Evolutionary conservation across 2,797 vertebrate species (phyloP).

Genomic region (Chrosomus eos): DNA sequence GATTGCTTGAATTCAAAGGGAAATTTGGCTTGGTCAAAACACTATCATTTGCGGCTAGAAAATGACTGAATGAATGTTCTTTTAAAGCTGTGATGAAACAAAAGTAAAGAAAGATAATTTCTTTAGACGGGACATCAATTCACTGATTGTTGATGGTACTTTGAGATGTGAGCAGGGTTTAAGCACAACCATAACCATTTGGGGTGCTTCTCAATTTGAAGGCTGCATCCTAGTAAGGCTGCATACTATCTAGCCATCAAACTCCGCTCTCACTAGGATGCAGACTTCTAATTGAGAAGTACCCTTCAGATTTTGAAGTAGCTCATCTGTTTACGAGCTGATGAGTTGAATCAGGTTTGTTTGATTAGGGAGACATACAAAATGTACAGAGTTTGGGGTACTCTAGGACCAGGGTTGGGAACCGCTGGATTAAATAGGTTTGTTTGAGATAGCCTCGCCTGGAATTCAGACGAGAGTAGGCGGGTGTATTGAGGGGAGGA

Average conservation of each 20-base stretch:
- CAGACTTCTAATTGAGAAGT: not conserved
- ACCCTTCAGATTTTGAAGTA: not conserved
- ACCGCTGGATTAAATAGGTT: not conserved
- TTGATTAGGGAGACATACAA: not conserved
- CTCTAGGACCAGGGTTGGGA: not conserved
- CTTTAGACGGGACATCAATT: not conserved
- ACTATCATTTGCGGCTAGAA: not conserved
- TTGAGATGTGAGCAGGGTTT: not conserved
- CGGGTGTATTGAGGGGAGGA: not conserved
- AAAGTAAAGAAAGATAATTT: not conserved
- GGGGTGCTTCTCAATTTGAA: not conserved
- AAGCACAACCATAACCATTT: not conserved
- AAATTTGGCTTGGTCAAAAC: not conserved
- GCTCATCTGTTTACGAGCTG: not conserved
- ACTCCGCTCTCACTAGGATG: not conserved
- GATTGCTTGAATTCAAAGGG: not conserved
- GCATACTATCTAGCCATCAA: not conserved
- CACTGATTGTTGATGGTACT: not conserved
- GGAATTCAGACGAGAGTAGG: not conserved
- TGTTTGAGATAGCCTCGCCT: not conserved
- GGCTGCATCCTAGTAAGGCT: not conserved
- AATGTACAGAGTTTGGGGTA: not conserved
- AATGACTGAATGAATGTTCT: not conserved
- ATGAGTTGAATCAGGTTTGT: not conserved
- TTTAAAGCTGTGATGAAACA: not conserved